Evolutionary conservation across 2,888 invertebrate species (phyloP).

Genomic region (Caenorhabditis virilis): DNA sequence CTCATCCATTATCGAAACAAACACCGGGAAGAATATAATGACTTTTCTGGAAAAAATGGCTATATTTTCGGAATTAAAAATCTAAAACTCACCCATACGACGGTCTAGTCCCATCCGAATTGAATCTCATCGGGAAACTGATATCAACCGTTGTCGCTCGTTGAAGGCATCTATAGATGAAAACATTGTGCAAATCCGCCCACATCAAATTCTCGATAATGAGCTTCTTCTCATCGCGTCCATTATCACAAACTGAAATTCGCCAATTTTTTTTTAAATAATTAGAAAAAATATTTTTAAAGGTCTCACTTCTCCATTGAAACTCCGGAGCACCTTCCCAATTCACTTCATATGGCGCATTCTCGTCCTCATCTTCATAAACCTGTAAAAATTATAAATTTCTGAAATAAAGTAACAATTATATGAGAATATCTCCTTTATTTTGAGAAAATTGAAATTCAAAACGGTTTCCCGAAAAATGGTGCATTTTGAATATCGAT

Average conservation of each 20-base stretch:
- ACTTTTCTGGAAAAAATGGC: conserved; percentile 24
- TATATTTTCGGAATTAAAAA: background rate
- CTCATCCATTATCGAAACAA: conserved; percentile 34
- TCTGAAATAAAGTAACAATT: background rate
- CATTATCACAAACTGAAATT: conserved; percentile 24
- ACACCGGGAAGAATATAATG: conserved; percentile 28
- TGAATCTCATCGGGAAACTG: conserved; percentile 33
- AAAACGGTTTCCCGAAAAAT: too few relatives aligned
- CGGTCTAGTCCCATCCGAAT: conserved; percentile 21
- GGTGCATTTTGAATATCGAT: too few relatives aligned
- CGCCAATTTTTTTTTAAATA: background rate
- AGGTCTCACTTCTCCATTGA: conserved; percentile 50
- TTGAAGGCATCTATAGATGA: conserved; percentile 45
- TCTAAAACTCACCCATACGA: conserved; percentile 30
- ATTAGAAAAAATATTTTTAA: background rate
- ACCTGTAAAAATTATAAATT: conserved; percentile 8
- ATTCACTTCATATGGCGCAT: conserved; percentile 38
- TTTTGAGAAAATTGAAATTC: too few relatives aligned
- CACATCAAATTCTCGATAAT: conserved; percentile 42
- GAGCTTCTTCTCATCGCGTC: conserved; percentile 26
- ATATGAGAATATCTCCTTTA: too few relatives aligned
- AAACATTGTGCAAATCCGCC: conserved; percentile 43
- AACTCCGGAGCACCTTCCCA: conserved; percentile 58
- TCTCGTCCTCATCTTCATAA: conserved; percentile 42
- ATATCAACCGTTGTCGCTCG: conserved; percentile 34